Base-by-base conservation (phyloP, 2,797 vertebrate genomes). In the Catamblyrhynchus diadema region DNA sequence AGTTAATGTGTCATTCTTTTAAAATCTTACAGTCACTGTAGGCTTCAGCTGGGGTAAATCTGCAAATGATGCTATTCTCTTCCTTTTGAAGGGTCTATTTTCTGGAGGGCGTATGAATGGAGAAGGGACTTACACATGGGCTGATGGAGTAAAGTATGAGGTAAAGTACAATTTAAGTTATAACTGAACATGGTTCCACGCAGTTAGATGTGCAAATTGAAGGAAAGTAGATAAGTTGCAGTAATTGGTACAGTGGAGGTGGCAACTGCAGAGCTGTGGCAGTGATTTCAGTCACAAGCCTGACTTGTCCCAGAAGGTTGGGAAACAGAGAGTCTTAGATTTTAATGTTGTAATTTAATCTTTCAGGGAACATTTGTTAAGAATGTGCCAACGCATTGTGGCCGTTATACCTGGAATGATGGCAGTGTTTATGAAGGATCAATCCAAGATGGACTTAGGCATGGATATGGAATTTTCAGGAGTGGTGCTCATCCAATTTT, bases 61-160 rank as follows among this genome's bases (percentile, higher is more conserved):
- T 86, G 33, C 25, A 80, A 81, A 41, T 20, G 4, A 44, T 73
- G 20, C 6, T 2, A 0, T 91, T 88, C 91, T 74, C 66, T 94
- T 93, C 5, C 65, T 97, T 62, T 96, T 33, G 21, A 91, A 99
- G 99, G 99, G 99, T 28, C 92, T 81, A 33, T 99, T 99, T 98
- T 98, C 98, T 42, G 97, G 98, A 70, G 99, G 99, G 47, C 70
- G 98, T 15, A 99, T 99, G 99, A 97, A 99, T 8, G 99, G 99
- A 77, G 91, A 24, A 48, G 99, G 99, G 28, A 97, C 97, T 84
- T 99, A 99, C 47, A 97, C 96, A 0, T 98, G 97, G 98, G 91
- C 97, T 27, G 98, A 98, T 24, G 98, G 99, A 88, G 53, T 99
- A 51, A 98, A 97, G 93, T 99, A 99, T 2, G 98, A 99, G 99